Evolutionary conservation across 92 coral and sea anemone genomes (phyloP).

Genomic region (Phymanthus crucifer): DNA sequence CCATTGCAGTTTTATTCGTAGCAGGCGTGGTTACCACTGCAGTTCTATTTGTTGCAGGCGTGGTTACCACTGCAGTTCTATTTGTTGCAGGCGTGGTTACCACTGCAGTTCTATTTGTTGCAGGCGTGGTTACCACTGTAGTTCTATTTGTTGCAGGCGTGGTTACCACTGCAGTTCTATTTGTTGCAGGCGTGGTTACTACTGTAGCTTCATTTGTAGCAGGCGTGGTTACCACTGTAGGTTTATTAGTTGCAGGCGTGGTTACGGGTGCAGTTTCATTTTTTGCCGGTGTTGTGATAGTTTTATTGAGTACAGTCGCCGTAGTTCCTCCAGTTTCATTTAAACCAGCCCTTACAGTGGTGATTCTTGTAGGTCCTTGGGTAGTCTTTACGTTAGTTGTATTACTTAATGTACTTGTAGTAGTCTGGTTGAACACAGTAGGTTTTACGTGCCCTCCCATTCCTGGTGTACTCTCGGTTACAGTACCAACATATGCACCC

Average conservation of each 20-base stretch:
- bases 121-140: background rate
- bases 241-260: background rate
- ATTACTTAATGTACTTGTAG: background rate
- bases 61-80: background rate
- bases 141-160: conserved; percentile 1
- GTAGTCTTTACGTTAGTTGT: background rate
- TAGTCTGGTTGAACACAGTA: background rate
- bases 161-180: background rate
- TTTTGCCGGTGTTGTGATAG: background rate
- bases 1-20: background rate
- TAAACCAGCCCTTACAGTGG: background rate
- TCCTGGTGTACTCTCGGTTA: conserved; percentile 32
- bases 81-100: background rate
- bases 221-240: conserved; percentile 1
- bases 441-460: conserved; percentile 25
- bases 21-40: background rate
- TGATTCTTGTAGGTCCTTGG: background rate
- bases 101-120: background rate
- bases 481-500: background rate
- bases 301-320: background rate
- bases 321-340: background rate
- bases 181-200: conserved; percentile 11
- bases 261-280: background rate
- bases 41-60: background rate
- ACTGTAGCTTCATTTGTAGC: background rate